Conservation (phyloP, 1,140 invertebrate genomes). For the Odontomachus brunneus region DNA sequence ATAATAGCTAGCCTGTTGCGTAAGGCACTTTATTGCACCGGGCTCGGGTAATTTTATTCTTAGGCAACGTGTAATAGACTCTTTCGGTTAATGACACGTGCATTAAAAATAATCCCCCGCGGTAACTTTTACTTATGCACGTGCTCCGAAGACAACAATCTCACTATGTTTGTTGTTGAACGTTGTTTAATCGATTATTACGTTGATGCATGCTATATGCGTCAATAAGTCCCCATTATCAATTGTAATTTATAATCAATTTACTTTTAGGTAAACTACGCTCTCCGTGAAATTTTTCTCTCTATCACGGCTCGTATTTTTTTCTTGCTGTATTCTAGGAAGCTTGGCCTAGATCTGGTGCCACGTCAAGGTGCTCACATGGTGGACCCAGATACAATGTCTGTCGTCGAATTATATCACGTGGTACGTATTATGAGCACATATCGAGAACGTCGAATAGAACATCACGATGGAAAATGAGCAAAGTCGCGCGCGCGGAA, state of each 20-base stretch:
- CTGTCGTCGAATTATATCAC: constrained; percentile 94
- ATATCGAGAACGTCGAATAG: background rate
- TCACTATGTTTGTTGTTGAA: background rate
- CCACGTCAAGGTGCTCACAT: constrained; percentile 94
- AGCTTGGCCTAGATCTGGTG: constrained; percentile 96
- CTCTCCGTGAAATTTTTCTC: background rate
- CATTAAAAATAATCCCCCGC: constrained; percentile 25
- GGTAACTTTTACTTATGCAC: background rate
- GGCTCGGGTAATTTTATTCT: constrained; percentile 47
- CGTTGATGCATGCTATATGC: background rate
- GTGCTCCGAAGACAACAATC: background rate
- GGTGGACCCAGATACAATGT: constrained; percentile 94
- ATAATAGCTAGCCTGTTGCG: background rate
- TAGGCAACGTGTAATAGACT: background rate
- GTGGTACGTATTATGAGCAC: constrained; percentile 86
- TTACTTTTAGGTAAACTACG: background rate
- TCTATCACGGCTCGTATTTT: background rate
- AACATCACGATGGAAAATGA: background rate
- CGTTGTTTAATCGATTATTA: background rate
- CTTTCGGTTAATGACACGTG: constrained; percentile 32
- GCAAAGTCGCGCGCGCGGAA: background rate
- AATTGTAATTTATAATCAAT: background rate
- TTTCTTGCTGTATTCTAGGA: constrained; percentile 88
- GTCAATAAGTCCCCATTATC: background rate
- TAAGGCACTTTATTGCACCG: constrained; percentile 31